A percentile compares a stretch with the other conserved stretches of the same genome.
Conservation (phyloP, 2,888 invertebrate genomes). For the Chirona hameri region DNA sequence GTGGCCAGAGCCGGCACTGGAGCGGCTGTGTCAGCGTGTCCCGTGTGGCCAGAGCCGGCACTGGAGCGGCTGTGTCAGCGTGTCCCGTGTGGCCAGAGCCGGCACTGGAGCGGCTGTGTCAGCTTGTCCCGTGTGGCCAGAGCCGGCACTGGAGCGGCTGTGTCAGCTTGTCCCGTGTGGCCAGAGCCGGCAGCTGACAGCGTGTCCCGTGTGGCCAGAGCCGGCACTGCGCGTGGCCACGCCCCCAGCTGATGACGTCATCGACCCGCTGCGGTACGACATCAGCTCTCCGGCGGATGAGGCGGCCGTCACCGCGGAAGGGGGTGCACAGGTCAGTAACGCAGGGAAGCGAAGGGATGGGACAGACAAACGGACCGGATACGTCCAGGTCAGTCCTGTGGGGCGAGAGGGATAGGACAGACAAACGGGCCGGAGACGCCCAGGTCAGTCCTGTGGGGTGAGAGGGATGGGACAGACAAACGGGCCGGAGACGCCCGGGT, state of each 20-base stretch:
- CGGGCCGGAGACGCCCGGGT: too few relatives aligned
- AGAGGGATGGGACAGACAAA: too few relatives aligned
- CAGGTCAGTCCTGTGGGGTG: too few relatives aligned
- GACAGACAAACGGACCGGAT: too few relatives aligned
- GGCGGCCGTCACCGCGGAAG: slow-evolving; percentile 43
- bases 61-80: too few relatives aligned
- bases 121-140: not conserved
- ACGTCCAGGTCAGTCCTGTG: too few relatives aligned
- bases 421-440: too few relatives aligned
- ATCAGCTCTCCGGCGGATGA: not conserved
- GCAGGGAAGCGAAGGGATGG: too few relatives aligned
- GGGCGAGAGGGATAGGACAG: too few relatives aligned
- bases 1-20: not conserved
- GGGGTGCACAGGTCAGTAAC: not conserved
- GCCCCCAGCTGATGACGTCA: not conserved
- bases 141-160: slow-evolving; percentile 13
- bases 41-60: not conserved
- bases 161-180: not conserved
- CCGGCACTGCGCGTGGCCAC: not conserved
- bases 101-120: too few relatives aligned
- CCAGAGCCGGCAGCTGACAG: slow-evolving; percentile 1
- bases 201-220: not conserved
- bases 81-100: not conserved
- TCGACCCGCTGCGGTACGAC: slow-evolving; percentile 12
- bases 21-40: too few relatives aligned